Percentiles rank a stretch among this genome's conserved stretches.
Conservation (phyloP, 1,140 invertebrate genomes). For the Acromyrmex echinatior region DNA sequence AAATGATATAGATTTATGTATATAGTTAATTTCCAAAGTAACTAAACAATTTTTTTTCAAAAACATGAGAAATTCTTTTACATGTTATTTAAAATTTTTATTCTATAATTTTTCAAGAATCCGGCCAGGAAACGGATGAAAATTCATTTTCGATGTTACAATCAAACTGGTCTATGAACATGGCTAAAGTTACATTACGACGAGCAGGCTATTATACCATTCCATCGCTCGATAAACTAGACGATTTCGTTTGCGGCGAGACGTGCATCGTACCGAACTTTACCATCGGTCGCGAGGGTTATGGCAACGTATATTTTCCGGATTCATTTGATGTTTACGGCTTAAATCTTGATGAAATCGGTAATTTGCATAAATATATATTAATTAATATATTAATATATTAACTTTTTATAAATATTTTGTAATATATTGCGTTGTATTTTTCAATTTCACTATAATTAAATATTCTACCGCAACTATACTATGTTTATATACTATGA, state of each 20-base stretch:
- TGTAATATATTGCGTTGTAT: constrained; percentile 14
- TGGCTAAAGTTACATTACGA: constrained; percentile 89
- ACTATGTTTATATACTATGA: too few relatives aligned
- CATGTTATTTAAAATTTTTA: background rate
- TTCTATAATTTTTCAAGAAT: constrained; percentile 70
- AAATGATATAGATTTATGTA: too few relatives aligned
- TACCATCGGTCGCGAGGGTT: constrained; percentile 95
- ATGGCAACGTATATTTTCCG: constrained; percentile 96
- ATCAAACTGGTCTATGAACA: constrained; percentile 86
- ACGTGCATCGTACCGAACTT: constrained; percentile 96
- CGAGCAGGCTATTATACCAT: constrained; percentile 93
- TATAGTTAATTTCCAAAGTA: background rate
- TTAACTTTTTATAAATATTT: background rate
- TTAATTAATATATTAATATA: background rate
- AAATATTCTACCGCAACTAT: too few relatives aligned
- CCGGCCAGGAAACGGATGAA: constrained; percentile 79
- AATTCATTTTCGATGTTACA: constrained; percentile 72
- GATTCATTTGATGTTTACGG: constrained; percentile 95
- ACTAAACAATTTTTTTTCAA: background rate
- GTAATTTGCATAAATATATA: constrained; percentile 81
- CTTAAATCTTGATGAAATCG: constrained; percentile 95
- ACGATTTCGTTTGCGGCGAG: constrained; percentile 88
- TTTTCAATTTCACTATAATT: background rate
- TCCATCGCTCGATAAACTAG: constrained; percentile 90
- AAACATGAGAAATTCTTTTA: background rate